phyloP scores from a whole-genome alignment of 2,797 vertebrate genomes.

The Eulemur albifrons region DNA sequence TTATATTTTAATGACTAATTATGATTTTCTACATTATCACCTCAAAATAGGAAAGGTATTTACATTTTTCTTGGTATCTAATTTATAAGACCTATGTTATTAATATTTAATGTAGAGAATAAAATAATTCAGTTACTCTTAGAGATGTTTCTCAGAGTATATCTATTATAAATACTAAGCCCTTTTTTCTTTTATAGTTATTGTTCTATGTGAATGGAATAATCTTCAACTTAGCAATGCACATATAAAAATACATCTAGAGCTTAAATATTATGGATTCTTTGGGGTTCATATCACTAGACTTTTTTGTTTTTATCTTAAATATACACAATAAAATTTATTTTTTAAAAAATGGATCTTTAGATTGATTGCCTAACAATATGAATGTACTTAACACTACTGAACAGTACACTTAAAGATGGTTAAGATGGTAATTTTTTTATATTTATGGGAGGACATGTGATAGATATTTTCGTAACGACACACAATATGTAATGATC shows the following conservation, averaged over 20 bases:
- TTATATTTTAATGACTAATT: slow-evolving; percentile 13
- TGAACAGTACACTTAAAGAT: neutral
- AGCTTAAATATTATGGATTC: neutral
- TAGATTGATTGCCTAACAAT: neutral
- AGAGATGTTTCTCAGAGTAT: neutral
- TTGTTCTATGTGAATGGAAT: neutral
- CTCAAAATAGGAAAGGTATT: neutral
- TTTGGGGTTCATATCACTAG: neutral
- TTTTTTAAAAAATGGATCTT: neutral
- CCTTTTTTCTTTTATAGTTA: neutral
- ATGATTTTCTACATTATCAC: neutral
- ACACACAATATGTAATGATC: neutral
- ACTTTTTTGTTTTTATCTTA: neutral
- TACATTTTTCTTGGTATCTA: slow-evolving; percentile 11
- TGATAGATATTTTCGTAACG: neutral
- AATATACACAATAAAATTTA: neutral
- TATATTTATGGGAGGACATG: neutral
- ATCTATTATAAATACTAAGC: neutral
- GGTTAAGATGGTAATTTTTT: neutral
- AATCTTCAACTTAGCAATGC: neutral
- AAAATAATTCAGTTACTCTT: neutral
- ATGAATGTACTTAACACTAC: neutral
- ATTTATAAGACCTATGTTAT: neutral
- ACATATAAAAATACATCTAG: neutral
- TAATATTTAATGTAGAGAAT: neutral